Evolutionary conservation across 2,797 vertebrate species (phyloP).

Genomic region (Argyrosomus regius): DNA sequence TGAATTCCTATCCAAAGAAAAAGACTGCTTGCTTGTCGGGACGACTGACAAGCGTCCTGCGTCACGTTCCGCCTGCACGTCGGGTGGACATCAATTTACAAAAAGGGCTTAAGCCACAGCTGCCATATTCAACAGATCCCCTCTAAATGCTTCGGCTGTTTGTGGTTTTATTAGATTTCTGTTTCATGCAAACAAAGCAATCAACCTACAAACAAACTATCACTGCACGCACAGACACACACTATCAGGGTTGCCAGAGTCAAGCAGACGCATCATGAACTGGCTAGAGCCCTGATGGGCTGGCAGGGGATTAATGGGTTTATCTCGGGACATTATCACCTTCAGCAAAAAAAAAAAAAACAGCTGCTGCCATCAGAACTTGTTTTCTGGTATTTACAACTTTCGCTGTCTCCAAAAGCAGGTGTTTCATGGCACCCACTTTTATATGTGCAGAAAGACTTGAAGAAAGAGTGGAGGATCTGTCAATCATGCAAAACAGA

Average conservation of each 20-base stretch:
- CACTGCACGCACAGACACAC: conserved; percentile 8
- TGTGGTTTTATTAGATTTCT: conserved; percentile 23
- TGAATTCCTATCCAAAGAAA: conserved; percentile 56
- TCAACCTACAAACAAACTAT: conserved; percentile 20
- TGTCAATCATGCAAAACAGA: not conserved
- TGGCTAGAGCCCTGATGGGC: conserved; percentile 33
- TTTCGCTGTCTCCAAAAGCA: conserved; percentile 47
- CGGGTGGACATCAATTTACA: conserved; percentile 38
- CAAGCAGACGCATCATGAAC: conserved; percentile 44
- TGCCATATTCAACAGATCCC: conserved; percentile 63
- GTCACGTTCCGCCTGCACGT: conserved; percentile 62
- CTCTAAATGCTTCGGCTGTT: conserved; percentile 67
- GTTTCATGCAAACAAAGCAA: conserved; percentile 10
- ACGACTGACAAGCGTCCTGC: conserved; percentile 53
- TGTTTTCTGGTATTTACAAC: conserved; percentile 62
- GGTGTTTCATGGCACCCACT: conserved; percentile 51
- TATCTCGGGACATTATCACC: conserved; percentile 62
- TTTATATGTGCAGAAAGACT: conserved; percentile 7
- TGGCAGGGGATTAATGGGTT: conserved; percentile 55
- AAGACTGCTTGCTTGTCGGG: conserved; percentile 62
- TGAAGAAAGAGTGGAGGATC: conserved; percentile 2
- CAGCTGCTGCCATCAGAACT: conserved; percentile 65
- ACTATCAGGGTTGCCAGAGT: conserved; percentile 43
- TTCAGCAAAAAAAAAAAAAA: conserved; percentile 51
- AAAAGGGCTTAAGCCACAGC: conserved; percentile 46